Evolutionary conservation across 2,797 vertebrate species (phyloP).

Genomic region (Coranthus polyacanthus): DNA sequence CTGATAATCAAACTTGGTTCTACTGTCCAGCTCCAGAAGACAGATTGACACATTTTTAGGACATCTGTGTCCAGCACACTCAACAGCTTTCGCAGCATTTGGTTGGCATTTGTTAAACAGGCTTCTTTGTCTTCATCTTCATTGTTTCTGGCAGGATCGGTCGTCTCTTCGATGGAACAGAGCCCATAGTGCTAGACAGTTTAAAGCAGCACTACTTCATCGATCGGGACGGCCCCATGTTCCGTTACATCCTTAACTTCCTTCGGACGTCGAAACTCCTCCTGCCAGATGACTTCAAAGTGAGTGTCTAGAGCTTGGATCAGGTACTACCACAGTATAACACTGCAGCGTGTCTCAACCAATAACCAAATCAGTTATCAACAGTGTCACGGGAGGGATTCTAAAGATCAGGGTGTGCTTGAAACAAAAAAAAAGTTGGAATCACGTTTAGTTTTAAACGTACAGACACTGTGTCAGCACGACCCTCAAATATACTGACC

Average conservation of each 20-base stretch:
- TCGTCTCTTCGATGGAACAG: slow-evolving; percentile 95
- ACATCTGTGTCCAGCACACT: not conserved
- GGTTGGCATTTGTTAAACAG: slow-evolving; percentile 1
- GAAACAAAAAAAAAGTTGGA: too few relatives aligned
- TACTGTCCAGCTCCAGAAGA: too few relatives aligned
- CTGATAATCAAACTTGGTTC: too few relatives aligned
- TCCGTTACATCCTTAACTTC: slow-evolving; percentile 98
- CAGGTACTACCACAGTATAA: slow-evolving; percentile 37
- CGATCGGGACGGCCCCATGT: slow-evolving; percentile 98
- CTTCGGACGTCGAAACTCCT: slow-evolving; percentile 96
- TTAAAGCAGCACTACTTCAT: slow-evolving; percentile 99
- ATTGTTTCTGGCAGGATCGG: slow-evolving; percentile 87
- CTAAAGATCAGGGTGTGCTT: too few relatives aligned
- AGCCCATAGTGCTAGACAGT: slow-evolving; percentile 98
- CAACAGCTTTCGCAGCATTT: not conserved
- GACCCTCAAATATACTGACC: too few relatives aligned
- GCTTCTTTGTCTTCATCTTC: slow-evolving; percentile 7
- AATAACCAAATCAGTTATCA: not conserved
- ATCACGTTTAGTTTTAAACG: too few relatives aligned
- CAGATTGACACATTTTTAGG: not conserved
- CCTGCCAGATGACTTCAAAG: slow-evolving; percentile 98
- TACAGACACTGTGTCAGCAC: too few relatives aligned
- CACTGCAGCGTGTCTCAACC: slow-evolving; percentile 2
- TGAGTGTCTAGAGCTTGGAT: slow-evolving; percentile 79
- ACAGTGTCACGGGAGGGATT: not conserved